Evolutionary conservation across 2,113 vertebrate species (phyloP).

Genomic region (Chaetorhynchus papuensis): DNA sequence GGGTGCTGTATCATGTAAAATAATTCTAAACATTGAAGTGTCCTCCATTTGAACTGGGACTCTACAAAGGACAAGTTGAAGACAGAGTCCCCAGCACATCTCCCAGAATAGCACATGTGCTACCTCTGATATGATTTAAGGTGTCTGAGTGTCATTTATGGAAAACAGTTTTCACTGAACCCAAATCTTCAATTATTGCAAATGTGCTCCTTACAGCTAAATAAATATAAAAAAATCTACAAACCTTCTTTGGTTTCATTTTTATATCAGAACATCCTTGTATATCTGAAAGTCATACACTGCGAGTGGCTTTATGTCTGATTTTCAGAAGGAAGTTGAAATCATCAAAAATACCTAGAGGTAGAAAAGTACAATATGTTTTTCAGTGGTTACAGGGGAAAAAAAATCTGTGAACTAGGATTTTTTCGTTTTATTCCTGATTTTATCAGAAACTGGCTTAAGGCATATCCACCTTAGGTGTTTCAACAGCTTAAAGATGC

Average conservation of each 20-base stretch:
- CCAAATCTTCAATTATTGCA: background rate
- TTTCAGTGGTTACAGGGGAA: background rate
- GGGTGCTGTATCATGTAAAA: background rate
- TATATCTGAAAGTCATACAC: background rate
- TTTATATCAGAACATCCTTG: background rate
- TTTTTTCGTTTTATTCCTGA: background rate
- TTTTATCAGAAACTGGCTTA: background rate
- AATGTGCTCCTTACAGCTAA: background rate
- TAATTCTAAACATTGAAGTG: background rate
- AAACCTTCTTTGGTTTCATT: background rate
- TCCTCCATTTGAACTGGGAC: background rate
- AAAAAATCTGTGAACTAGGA: background rate
- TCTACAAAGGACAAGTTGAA: background rate
- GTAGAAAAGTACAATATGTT: background rate
- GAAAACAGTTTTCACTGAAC: background rate
- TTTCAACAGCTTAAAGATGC: slow-evolving; percentile 6
- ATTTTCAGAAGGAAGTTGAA: background rate
- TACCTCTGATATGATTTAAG: background rate
- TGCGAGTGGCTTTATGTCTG: background rate
- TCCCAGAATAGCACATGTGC: background rate
- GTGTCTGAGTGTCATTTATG: background rate
- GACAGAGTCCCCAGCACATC: background rate
- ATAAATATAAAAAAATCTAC: background rate
- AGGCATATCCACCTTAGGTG: background rate
- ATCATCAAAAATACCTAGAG: slow-evolving; percentile 7